phyloP scores from a whole-genome alignment of 2,797 vertebrate species.

The Melanotaenia maccullochi region DNA sequence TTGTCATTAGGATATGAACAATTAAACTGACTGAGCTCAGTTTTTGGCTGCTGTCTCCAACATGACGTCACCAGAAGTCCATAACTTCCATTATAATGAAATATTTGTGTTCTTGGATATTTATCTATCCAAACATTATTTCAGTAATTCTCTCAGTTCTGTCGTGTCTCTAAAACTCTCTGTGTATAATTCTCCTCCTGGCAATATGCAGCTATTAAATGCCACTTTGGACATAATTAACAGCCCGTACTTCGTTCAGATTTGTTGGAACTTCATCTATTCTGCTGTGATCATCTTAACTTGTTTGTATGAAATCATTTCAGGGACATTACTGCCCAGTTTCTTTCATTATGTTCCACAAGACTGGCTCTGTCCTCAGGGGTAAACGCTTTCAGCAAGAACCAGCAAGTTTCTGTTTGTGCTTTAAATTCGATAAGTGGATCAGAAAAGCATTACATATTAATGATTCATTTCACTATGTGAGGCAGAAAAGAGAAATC shows the following conservation, averaged over 20 bases:
- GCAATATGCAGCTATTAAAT: constrained; percentile 15
- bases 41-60: too few relatives aligned
- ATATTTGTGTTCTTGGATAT: too few relatives aligned
- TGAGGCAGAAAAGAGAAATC: constrained; percentile 54
- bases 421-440: constrained; percentile 79
- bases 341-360: constrained; percentile 65
- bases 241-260: constrained; percentile 11
- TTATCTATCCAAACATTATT: too few relatives aligned
- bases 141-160: too few relatives aligned
- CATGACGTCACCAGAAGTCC: background rate
- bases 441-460: constrained; percentile 75
- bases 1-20: too few relatives aligned
- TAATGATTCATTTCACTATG: constrained; percentile 80
- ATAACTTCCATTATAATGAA: constrained; percentile 56
- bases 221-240: constrained; percentile 41
- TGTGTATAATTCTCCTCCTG: background rate
- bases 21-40: too few relatives aligned
- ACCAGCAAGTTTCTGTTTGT: constrained; percentile 69
- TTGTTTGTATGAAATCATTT: constrained; percentile 66
- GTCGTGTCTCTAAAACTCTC: background rate
- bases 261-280: constrained; percentile 1
- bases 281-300: constrained; percentile 38
- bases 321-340: constrained; percentile 61
- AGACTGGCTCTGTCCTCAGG: constrained; percentile 49
- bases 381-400: constrained; percentile 51